phyloP scores from a whole-genome alignment of 2,113 vertebrate species.

The Passer montanus region DNA sequence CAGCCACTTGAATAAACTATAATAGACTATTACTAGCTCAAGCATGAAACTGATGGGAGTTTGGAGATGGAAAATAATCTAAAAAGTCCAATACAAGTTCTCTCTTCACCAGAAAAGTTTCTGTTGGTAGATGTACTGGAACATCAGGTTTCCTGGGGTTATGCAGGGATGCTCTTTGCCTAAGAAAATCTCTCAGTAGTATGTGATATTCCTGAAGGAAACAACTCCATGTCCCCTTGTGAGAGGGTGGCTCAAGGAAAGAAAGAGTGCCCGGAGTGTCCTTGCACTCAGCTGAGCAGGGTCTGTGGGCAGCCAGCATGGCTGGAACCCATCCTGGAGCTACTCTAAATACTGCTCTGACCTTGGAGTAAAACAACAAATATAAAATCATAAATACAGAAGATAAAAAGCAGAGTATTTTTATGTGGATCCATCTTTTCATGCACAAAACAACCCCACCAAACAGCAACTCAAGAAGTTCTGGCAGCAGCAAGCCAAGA shows the following conservation, averaged over 20 bases:
- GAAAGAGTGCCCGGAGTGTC: background rate
- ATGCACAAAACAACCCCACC: background rate
- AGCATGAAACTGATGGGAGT: background rate
- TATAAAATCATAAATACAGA: background rate
- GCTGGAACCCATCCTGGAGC: background rate
- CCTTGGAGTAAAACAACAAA: background rate
- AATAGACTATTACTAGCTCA: background rate
- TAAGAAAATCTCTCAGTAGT: background rate
- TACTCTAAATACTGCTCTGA: background rate
- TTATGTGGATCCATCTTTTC: background rate
- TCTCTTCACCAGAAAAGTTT: background rate
- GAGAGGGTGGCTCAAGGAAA: background rate
- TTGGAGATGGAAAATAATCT: background rate
- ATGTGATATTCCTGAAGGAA: background rate
- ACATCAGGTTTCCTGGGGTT: background rate
- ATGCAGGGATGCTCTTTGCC: background rate
- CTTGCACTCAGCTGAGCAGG: background rate
- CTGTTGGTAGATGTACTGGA: background rate
- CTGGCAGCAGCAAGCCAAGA: background rate
- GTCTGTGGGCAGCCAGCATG: background rate
- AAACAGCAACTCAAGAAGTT: background rate
- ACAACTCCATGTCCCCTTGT: rapidly evolving
- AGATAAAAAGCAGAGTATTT: background rate
- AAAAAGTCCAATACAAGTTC: background rate
- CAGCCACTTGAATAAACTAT: slow-evolving; percentile 11